Base-by-base conservation (phyloP, 2,888 invertebrate species). In the Epirrhoe alternata region DNA sequence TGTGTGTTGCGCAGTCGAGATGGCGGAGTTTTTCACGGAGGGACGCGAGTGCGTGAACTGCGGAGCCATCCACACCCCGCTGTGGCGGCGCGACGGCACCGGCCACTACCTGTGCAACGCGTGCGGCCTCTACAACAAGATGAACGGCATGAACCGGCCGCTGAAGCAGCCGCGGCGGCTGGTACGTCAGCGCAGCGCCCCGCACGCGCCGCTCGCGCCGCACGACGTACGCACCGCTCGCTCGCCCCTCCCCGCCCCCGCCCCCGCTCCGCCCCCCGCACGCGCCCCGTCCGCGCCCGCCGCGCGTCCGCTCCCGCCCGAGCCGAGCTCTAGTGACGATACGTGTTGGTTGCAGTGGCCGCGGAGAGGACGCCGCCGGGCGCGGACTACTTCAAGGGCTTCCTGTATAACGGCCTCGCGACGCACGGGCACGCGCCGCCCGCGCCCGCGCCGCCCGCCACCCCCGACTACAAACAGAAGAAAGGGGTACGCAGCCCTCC, bases 31-130 rank as follows among this genome's bases (percentile, higher is more conserved):
- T 86, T 96, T 97, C 87, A 96, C 97, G 77, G 99, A 98, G 92
- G 98, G 98, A 30, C 95, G 99, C 71, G 99, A 99, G 93, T 99
- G 99, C 94, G 98, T 99, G 72, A 99, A 99, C 94, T 99, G 99
- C 92, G 99, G 99, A 70, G 98, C 99, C 74, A 97, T 98, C 82
- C 97, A 97, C 75, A 99, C 99, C 77, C 99, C 99, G 72, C 95
- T 99, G 79, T 99, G 99, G 99, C 96, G 99, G 77, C 96, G 99
- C 88, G 99, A 99, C 95, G 98, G 98, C 89, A 98, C 98, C 82
- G 99, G 99, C 74, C 99, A 99, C 94, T 99, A 99, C 94, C 96
- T 99, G 82, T 99, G 99, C 96, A 99, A 99, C 95, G 99, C 99
- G 75, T 99, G 99, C 94, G 99, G 99, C 82, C 97, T 99, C 84